Percentiles rank a stretch among this genome's conserved stretches.
Conservation (phyloP, 2,797 vertebrate genomes). For the Scolopax bukidnonensis region DNA sequence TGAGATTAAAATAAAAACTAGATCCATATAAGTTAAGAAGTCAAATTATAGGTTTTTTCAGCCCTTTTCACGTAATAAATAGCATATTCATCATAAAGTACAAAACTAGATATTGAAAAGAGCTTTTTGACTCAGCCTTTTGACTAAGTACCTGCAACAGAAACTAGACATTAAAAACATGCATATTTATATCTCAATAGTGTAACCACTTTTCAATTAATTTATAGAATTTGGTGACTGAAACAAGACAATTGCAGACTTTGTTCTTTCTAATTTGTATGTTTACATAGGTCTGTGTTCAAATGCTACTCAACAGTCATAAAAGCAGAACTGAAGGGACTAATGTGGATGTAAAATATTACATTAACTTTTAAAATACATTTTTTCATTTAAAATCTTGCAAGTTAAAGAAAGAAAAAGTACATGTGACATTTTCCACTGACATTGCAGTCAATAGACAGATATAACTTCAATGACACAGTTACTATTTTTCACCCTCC, state of each 20-base stretch:
- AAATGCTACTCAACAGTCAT: background rate
- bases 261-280: background rate
- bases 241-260: background rate
- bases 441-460: background rate
- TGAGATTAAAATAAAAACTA: conserved; percentile 17
- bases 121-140: background rate
- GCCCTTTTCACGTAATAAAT: background rate
- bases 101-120: background rate
- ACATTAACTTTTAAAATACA: background rate
- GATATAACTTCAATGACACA: conserved; percentile 25
- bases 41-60: background rate
- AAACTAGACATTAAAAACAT: background rate
- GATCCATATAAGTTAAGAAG: background rate
- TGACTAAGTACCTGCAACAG: background rate
- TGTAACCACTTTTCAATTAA: background rate
- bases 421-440: background rate
- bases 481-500: conserved; percentile 36
- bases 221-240: background rate
- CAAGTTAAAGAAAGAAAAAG: background rate
- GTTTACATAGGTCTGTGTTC: fast-evolving
- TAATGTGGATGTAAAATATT: background rate
- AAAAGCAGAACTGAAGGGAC: background rate
- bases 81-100: background rate
- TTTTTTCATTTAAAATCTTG: background rate
- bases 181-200: background rate